phyloP scores from a whole-genome alignment of 2,113 vertebrate genomes.

The Ptilonorhynchus violaceus region DNA sequence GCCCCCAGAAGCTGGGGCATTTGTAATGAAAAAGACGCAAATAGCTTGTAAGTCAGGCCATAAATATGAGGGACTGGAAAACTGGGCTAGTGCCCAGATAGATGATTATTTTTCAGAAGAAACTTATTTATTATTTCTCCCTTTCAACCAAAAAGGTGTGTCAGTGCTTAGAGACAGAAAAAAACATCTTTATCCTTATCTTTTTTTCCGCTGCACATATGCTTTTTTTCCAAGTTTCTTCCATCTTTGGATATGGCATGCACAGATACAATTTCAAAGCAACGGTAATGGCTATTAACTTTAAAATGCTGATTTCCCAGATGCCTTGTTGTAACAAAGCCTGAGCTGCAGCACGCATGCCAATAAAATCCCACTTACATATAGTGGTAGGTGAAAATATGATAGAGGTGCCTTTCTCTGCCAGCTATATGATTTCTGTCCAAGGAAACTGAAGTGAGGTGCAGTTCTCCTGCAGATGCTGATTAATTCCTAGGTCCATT shows the following conservation, averaged over 20 bases:
- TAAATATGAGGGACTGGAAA: conserved; percentile 24
- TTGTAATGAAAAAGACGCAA: neutral
- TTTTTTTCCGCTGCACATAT: neutral
- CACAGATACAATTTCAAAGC: neutral
- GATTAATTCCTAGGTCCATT: neutral
- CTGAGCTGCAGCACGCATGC: neutral
- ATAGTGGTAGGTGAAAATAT: neutral
- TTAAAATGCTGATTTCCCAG: neutral
- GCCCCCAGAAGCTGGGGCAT: neutral
- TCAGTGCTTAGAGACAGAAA: neutral
- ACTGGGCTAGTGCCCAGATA: neutral
- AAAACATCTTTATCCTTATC: neutral
- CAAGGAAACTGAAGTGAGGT: neutral
- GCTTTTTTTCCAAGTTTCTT: neutral
- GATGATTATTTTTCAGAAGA: neutral
- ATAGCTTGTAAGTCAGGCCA: neutral
- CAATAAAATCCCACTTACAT: neutral
- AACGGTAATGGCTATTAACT: neutral
- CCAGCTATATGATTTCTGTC: neutral
- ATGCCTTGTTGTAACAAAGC: neutral
- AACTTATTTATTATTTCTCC: neutral
- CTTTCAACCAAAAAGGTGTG: neutral
- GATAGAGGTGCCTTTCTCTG: neutral
- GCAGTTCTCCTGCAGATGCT: neutral
- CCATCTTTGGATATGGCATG: neutral